Evolutionary conservation across 2,797 vertebrate species (phyloP).

Genomic region (Tympanoctomys barrerae): DNA sequence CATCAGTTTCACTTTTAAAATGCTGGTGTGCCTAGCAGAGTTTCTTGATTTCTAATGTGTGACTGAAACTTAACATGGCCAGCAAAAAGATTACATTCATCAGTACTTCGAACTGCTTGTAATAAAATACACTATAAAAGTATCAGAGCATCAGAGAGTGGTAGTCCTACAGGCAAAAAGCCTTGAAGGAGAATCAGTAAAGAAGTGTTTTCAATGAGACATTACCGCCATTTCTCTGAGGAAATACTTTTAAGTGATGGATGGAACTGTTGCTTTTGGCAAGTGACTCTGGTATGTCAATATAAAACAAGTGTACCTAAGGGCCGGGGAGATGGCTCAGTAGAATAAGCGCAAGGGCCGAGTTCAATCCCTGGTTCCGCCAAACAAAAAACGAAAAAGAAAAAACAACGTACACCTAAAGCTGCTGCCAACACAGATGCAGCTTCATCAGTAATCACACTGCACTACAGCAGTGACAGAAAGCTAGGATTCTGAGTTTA

Average conservation of each 20-base stretch:
- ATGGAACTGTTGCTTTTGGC: neutral
- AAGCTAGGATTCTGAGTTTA: conserved; percentile 9
- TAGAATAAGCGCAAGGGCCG: no score
- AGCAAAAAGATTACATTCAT: conserved; percentile 60
- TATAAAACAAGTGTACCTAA: neutral
- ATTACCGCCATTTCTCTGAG: conserved; percentile 27
- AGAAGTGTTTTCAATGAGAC: conserved; percentile 31
- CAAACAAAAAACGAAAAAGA: no score
- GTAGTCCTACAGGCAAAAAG: neutral
- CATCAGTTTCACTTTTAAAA: conserved; percentile 71
- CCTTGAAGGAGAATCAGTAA: conserved; percentile 31
- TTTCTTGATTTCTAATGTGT: conserved; percentile 47
- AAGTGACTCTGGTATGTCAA: conserved; percentile 33
- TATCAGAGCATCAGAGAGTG: neutral
- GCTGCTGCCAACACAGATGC: neutral
- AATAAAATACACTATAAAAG: conserved; percentile 52
- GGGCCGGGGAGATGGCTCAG: no score
- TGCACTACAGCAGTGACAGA: neutral
- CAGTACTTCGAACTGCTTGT: conserved; percentile 42
- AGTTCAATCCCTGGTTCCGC: no score
- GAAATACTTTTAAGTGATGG: conserved; percentile 61
- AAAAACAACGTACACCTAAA: neutral
- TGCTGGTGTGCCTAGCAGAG: conserved; percentile 44
- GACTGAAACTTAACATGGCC: conserved; percentile 41
- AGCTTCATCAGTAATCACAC: neutral